Evolutionary conservation across 2,113 vertebrate species (phyloP), one percentile per base, ranked within the genome.

Genomic region (Dicentrarchus labrax): DNA sequence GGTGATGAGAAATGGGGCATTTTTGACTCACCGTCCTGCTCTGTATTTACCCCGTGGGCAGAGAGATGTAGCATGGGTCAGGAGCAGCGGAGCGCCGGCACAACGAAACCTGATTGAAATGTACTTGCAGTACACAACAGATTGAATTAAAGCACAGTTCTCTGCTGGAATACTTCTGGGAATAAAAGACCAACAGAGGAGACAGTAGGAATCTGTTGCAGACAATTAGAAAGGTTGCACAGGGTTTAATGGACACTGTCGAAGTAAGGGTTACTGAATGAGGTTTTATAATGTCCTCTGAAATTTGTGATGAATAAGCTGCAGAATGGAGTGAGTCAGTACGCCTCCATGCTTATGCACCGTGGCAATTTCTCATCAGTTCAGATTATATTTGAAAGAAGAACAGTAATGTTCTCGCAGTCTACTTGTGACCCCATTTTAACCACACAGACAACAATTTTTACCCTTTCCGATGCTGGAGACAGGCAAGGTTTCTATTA

Each of bases 261-360:
- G 10, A 78, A 70, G 73, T 39, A 39, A 86, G 8, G 72, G 71
- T 82, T 73, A 75, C 70, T 69, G 54, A 70, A 84, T 69, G 24
- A 84, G 78, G 56, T 60, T 83, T 86, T 64, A 71, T 85, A 39
- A 57, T 82, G 67, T 89, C 78, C 84, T 81, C 22, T 61, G 72
- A 77, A 80, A 88, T 82, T 78, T 84, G 72, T 78, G 73, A 86
- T 70, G 86, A 88, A 86, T 48, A 86, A 78, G 69, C 77, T 56
- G 86, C 76, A 79, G 81, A 78, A 67, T 59, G 43, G 73, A 74
- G 70, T 89, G 88, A 93, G 72, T 90, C 87, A 88, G 76, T 73
- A 70, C 83, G 71, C 91, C 91, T 91, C 87, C 86, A 24, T 66
- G 38, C 81, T 72, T 78, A 64, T 72, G 85, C 75, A 65, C 83